A percentile compares a stretch with the other conserved stretches of the same genome.
Conservation (phyloP, 2,888 invertebrate species). For the Mythimna impura region DNA sequence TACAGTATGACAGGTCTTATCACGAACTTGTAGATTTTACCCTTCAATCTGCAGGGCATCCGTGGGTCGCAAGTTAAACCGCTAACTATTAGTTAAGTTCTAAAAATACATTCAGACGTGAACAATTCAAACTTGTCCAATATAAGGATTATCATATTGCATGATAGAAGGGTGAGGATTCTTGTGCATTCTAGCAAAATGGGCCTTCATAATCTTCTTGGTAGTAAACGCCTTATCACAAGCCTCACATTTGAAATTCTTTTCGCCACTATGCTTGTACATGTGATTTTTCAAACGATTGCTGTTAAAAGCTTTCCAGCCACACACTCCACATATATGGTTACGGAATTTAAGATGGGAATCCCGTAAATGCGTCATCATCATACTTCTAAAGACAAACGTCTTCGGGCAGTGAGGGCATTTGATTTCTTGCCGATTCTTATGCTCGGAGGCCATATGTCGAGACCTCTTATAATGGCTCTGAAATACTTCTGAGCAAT, state of each 20-base stretch:
- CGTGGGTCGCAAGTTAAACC: background rate
- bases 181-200: conserved; percentile 84
- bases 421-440: conserved; percentile 82
- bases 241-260: conserved; percentile 84
- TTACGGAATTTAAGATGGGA: conserved; percentile 85
- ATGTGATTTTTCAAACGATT: conserved; percentile 88
- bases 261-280: conserved; percentile 87
- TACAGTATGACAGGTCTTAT: too few relatives aligned
- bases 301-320: conserved; percentile 85
- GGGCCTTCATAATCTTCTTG: conserved; percentile 85
- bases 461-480: conserved; percentile 84
- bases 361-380: conserved; percentile 86
- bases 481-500: conserved; percentile 82
- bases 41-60: too few relatives aligned
- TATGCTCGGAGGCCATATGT: conserved; percentile 85
- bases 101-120: background rate
- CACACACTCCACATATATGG: conserved; percentile 83
- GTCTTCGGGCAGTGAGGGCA: conserved; percentile 86
- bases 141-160: conserved; percentile 75
- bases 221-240: conserved; percentile 86
- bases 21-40: too few relatives aligned
- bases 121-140: conserved; percentile 60
- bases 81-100: background rate
- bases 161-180: conserved; percentile 66
- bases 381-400: conserved; percentile 86